These are phyloP conservation scores for Cricetomys ansorgei DNA, from an alignment of 2,113 vertebrate genomes.

Conservation along the genomic window DNA sequence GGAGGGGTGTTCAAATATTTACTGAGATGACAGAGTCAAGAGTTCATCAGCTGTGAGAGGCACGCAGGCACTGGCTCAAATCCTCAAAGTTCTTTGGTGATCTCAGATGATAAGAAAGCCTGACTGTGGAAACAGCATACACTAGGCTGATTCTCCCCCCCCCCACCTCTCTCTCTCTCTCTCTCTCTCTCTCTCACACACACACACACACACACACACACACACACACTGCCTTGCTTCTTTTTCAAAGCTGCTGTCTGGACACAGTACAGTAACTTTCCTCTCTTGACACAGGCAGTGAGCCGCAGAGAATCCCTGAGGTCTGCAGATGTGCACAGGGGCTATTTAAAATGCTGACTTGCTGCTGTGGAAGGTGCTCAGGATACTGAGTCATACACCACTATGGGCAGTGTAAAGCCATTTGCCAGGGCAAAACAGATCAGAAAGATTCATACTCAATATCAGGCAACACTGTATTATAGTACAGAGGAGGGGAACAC, in stretches of 20 bases:
- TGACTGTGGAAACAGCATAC: slow-evolving; percentile 36
- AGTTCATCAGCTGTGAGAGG: background rate
- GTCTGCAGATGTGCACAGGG: background rate
- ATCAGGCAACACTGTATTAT: background rate
- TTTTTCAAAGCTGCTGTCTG: slow-evolving; percentile 52
- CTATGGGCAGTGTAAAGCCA: background rate
- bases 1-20: slow-evolving; percentile 2
- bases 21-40: background rate
- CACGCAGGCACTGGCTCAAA: slow-evolving; percentile 16
- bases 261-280: slow-evolving; percentile 47
- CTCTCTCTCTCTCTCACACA: background rate
- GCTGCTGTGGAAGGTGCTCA: background rate
- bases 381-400: background rate
- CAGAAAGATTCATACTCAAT: background rate
- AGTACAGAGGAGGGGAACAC: background rate
- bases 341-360: slow-evolving; percentile 38
- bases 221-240: slow-evolving; percentile 60
- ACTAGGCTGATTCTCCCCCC: slow-evolving; percentile 30
- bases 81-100: slow-evolving; percentile 54
- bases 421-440: background rate
- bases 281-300: slow-evolving; percentile 45
- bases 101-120: slow-evolving; percentile 63
- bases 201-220: background rate
- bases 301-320: slow-evolving; percentile 57
- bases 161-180: background rate